Percentiles rank a stretch among this genome's conserved stretches.
Conservation (phyloP, 1,140 invertebrate species). For the Pseudomyrmex gracilis region DNA sequence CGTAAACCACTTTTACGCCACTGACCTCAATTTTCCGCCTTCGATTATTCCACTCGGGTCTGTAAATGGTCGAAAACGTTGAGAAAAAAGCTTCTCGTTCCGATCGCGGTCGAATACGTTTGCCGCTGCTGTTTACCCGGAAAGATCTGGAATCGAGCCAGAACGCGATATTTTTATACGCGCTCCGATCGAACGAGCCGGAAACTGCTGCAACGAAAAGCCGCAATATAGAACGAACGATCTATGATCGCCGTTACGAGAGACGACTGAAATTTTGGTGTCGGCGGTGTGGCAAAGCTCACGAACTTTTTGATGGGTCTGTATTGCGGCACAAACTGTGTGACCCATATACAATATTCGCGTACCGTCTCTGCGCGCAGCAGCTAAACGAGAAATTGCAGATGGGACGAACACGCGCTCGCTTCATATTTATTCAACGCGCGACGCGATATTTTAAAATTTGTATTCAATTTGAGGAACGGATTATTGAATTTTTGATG, state of each 20-base stretch:
- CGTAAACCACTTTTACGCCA: background rate
- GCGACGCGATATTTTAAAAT: background rate
- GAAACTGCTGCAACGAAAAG: slow-evolving; percentile 66
- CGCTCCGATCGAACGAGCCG: slow-evolving; percentile 55
- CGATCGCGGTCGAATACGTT: slow-evolving; percentile 47
- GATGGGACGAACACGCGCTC: background rate
- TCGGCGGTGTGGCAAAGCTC: background rate
- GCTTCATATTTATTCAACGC: slow-evolving; percentile 15
- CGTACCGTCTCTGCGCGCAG: slow-evolving; percentile 7
- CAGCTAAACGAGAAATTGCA: slow-evolving; percentile 27
- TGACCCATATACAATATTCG: slow-evolving; percentile 37
- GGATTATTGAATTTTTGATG: slow-evolving; percentile 2
- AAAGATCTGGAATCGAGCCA: slow-evolving; percentile 74
- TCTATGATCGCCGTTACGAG: slow-evolving; percentile 18
- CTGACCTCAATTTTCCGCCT: background rate
- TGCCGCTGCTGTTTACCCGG: slow-evolving; percentile 71
- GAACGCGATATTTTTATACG: slow-evolving; percentile 75
- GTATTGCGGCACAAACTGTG: slow-evolving; percentile 26
- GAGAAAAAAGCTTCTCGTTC: background rate
- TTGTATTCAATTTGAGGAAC: background rate
- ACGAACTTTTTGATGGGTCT: slow-evolving; percentile 16
- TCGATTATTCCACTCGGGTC: background rate
- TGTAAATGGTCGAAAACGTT: too few species aligned
- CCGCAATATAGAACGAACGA: slow-evolving; percentile 58
- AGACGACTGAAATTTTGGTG: slow-evolving; percentile 6